Percentiles rank a stretch among this genome's conserved stretches.
These are phyloP conservation scores for Mellivora capensis DNA, from an alignment of 2,113 vertebrate genomes.

Conservation along the genomic window DNA sequence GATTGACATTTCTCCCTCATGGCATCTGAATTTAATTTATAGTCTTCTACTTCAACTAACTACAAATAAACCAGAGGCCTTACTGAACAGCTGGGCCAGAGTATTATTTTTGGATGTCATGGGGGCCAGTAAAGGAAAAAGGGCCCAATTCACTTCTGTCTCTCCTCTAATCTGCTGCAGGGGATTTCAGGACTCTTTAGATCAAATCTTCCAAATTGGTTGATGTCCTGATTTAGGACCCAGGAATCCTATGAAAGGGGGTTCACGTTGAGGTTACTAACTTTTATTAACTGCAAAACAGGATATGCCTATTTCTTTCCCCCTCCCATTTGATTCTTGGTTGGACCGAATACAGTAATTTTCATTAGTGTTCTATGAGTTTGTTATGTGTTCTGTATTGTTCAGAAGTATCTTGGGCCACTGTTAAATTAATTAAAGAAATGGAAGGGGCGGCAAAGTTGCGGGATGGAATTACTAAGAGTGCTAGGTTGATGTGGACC, in stretches of 20 bases:
- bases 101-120: conserved; percentile 81
- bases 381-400: conserved; percentile 3
- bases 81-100: conserved; percentile 70
- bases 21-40: conserved; percentile 80
- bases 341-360: conserved; percentile 69
- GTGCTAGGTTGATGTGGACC: background rate
- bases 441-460: background rate
- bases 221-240: conserved; percentile 47
- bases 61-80: conserved; percentile 78
- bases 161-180: background rate
- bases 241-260: conserved; percentile 47
- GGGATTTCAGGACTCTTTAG: conserved; percentile 42
- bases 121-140: conserved; percentile 41
- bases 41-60: conserved; percentile 73
- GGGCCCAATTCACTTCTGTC: conserved; percentile 56
- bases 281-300: conserved; percentile 70
- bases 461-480: background rate
- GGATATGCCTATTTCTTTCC: conserved; percentile 59
- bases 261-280: conserved; percentile 61
- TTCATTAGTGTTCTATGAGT: conserved; percentile 50
- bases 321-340: background rate
- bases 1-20: conserved; percentile 62
- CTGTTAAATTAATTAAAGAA: background rate
- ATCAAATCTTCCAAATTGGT: conserved; percentile 61
- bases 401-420: conserved; percentile 59